A percentile compares a stretch with the other conserved stretches of the same genome.
Evolutionary conservation across 2,113 vertebrate genomes (phyloP).

Genomic region (Empidonax traillii): DNA sequence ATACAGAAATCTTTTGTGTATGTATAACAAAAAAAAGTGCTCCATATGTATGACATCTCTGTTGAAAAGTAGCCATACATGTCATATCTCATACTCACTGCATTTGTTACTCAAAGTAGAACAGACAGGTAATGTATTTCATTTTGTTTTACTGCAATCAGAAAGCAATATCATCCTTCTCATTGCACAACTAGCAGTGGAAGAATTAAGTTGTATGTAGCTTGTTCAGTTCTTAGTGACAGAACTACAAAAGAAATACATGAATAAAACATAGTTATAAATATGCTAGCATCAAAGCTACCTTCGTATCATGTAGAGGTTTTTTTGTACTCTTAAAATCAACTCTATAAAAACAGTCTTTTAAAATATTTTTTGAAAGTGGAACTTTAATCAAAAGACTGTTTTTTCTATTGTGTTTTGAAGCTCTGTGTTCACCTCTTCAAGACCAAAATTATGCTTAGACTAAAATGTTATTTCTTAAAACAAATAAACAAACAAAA

Average conservation of each 20-base stretch:
- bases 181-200: neutral
- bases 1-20: neutral
- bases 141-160: constrained; percentile 10
- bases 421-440: neutral
- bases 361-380: neutral
- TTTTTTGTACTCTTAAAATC: neutral
- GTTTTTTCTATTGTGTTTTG: neutral
- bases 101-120: neutral
- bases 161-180: neutral
- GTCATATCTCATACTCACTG: neutral
- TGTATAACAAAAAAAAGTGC: neutral
- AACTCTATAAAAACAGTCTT: neutral
- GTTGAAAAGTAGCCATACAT: neutral
- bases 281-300: neutral
- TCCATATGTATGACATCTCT: neutral
- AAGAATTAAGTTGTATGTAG: neutral
- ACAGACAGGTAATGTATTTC: neutral
- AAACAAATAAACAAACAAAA: neutral
- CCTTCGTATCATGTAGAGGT: neutral
- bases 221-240: constrained; percentile 4
- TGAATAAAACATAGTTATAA: constrained; percentile 45
- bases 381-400: neutral
- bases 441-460: neutral
- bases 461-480: neutral
- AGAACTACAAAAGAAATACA: constrained; percentile 10